Evolutionary conservation across 1,140 invertebrate species (phyloP).

Genomic region (Dryas iulia): DNA sequence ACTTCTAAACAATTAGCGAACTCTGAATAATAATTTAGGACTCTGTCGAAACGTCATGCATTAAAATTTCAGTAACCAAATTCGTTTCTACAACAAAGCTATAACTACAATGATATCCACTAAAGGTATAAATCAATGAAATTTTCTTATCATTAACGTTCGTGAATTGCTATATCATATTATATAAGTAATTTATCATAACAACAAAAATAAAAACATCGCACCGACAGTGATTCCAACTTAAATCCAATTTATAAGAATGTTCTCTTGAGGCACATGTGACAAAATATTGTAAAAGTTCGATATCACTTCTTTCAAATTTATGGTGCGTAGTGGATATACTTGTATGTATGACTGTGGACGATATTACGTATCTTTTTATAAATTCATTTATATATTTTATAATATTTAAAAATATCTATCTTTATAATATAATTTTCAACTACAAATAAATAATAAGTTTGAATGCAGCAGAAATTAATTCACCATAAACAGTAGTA

Average conservation of each 20-base stretch:
- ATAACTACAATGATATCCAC: conserved; percentile 1
- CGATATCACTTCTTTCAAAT: conserved; percentile 31
- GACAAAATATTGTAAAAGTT: conserved; percentile 68
- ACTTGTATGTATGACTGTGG: background rate
- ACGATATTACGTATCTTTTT: background rate
- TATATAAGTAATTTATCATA: background rate
- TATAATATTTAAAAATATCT: background rate
- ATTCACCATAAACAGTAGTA: conserved; percentile 66
- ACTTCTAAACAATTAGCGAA: conserved; percentile 58
- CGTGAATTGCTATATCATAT: background rate
- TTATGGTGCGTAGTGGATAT: background rate
- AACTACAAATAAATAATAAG: background rate
- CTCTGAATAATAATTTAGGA: conserved; percentile 42
- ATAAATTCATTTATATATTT: background rate
- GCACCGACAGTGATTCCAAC: conserved; percentile 51
- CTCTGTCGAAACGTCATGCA: conserved; percentile 22
- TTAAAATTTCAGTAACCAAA: conserved; percentile 29
- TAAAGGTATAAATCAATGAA: too few species aligned
- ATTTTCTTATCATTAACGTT: background rate
- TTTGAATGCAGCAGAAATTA: conserved; percentile 44
- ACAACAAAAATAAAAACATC: conserved; percentile 26
- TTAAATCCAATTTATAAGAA: conserved; percentile 75
- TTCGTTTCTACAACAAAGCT: background rate
- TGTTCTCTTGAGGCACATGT: conserved; percentile 61
- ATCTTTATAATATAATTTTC: background rate